Base-by-base conservation (phyloP, 1,140 invertebrate species). In the Trichonephila clavata region DNA sequence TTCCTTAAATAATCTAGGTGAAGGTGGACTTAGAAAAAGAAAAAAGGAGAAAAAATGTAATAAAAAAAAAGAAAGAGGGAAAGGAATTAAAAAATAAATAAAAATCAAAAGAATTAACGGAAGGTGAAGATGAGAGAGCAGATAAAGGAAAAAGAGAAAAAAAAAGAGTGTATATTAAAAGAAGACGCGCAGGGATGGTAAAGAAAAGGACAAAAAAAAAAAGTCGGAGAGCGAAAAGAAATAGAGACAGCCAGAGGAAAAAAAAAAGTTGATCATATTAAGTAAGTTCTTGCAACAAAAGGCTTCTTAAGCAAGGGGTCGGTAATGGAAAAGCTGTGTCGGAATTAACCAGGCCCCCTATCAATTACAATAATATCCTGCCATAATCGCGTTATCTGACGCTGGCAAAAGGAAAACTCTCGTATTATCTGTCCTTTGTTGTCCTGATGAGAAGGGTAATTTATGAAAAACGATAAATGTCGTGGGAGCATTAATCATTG, bases 391-490 rank as follows among this genome's bases (percentile, higher is more conserved):
- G 93, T 93, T 93, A 93, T 93, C 86, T 81, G 65, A 80, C 68
- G 87, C 39, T 57, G 24, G n/a, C 59, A 93, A 27, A 92, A 92
- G 90, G 90, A 84, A 86, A 92, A 92, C 80, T 92, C 90, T 61
- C 84, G 84, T 93, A 88, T 93, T 88, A 84, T 88, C 86, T 88
- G 87, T 86, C 84, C 86, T 43, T 90, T 83, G 39, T 68, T 50
- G 50, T 90, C 39, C 93, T 93, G 93, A 93, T 93, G 93, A 93
- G 93, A 43, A 50, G 60, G 93, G 59, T 93, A 93, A 93, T 93
- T 93, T 93, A 93, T 93, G 93, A 90, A 90, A 84, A 80, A 93
- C 93, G 93, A 93, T 93, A 93, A 93, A 93, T 90, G 93, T 90
- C 93, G 21, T 6, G 18, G 57, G 32, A 59, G 93, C 93, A 93